These are phyloP conservation scores for Xestia sexstrigata DNA, from an alignment of 2,888 invertebrate genomes.

Conservation along the genomic window DNA sequence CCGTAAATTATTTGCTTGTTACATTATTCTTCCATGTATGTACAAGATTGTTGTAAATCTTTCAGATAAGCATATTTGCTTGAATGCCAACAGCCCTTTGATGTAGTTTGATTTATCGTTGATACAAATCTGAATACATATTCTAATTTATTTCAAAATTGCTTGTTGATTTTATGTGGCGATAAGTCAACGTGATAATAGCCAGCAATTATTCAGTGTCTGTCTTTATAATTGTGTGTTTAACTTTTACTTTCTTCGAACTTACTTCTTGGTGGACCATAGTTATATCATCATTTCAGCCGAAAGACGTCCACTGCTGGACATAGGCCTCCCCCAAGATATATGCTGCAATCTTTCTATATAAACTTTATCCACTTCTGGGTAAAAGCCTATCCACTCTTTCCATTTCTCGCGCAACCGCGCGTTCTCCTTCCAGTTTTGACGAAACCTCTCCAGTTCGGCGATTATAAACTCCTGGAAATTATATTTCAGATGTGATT, in stretches of 20 bases:
- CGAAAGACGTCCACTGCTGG: too few species aligned
- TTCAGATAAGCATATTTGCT: conserved; percentile 57
- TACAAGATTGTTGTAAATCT: conserved; percentile 44
- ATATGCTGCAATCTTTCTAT: neutral
- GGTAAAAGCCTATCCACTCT: too few species aligned
- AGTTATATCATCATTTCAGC: too few species aligned
- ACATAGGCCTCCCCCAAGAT: too few species aligned
- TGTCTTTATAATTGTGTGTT: conserved; percentile 11
- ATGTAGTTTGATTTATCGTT: conserved; percentile 48
- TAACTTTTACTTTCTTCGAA: neutral
- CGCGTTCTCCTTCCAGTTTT: too few species aligned
- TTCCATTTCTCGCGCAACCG: too few species aligned
- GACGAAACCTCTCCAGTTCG: too few species aligned
- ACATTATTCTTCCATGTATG: conserved; percentile 60
- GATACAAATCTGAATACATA: conserved; percentile 12
- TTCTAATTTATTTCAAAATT: conserved; percentile 56
- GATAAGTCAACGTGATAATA: conserved; percentile 42
- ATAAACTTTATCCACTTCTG: neutral
- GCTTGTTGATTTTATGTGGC: conserved; percentile 35
- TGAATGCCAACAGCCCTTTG: conserved; percentile 50
- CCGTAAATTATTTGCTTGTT: conserved; percentile 54
- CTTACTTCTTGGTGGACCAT: too few species aligned
- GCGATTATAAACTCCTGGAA: too few species aligned
- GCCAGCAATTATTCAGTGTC: conserved; percentile 23
- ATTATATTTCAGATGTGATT: too few species aligned